phyloP scores from a whole-genome alignment of 2,113 vertebrate genomes.

The Tamias sibiricus region DNA sequence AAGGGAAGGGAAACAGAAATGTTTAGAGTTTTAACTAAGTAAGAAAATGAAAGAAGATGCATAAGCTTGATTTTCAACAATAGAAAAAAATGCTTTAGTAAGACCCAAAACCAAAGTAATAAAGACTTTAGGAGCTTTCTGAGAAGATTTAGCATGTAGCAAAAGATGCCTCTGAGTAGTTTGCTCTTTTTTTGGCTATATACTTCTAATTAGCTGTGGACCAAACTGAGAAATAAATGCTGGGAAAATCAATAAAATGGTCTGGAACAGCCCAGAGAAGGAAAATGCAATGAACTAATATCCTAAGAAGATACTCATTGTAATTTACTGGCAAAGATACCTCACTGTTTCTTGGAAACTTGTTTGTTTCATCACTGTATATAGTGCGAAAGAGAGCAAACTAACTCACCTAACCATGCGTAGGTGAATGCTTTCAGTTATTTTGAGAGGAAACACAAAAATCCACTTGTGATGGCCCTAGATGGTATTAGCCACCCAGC shows the following conservation, averaged over 20 bases:
- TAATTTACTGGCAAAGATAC: not conserved
- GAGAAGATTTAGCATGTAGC: not conserved
- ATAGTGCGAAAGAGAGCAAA: not conserved
- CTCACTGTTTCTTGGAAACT: not conserved
- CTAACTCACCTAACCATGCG: not conserved
- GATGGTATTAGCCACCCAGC: not conserved
- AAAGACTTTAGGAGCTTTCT: not conserved
- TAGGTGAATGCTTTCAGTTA: not conserved
- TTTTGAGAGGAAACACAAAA: slow-evolving; percentile 15
- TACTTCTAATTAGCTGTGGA: not conserved
- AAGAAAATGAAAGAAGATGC: not conserved
- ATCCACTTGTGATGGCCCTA: not conserved
- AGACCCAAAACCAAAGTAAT: not conserved
- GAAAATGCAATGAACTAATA: not conserved
- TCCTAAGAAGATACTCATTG: not conserved
- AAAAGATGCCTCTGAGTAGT: not conserved
- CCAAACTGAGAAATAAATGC: not conserved
- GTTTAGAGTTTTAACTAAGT: not conserved
- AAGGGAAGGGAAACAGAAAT: too few relatives aligned
- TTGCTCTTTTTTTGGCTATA: not conserved
- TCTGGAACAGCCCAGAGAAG: not conserved
- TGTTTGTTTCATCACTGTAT: not conserved
- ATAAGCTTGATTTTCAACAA: not conserved
- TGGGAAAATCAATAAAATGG: not conserved
- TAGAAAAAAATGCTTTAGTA: not conserved